phyloP scores from a whole-genome alignment of 1,140 invertebrate genomes.

The Gonioctena quinquepunctata region DNA sequence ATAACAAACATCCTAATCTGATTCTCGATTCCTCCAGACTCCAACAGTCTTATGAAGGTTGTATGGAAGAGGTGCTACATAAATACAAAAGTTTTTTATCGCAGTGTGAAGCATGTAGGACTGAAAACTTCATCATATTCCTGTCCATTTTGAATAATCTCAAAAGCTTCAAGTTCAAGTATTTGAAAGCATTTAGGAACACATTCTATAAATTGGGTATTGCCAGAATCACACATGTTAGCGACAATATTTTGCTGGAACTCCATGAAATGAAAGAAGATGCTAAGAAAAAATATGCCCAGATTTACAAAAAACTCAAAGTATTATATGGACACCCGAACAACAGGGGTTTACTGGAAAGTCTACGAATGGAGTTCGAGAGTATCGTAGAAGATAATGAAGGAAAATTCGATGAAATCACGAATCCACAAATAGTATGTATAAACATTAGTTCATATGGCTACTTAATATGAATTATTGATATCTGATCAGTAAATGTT shows the following conservation, averaged over 20 bases:
- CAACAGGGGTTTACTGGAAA: conserved; percentile 19
- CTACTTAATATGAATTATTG: no score
- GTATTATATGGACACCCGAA: conserved; percentile 27
- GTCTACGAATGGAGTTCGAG: conserved; percentile 1
- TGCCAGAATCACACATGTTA: neutral
- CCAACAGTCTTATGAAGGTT: conserved; percentile 2
- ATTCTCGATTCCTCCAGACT: neutral
- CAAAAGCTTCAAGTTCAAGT: neutral
- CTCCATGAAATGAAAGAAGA: neutral
- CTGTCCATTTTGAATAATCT: neutral
- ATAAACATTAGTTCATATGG: no score
- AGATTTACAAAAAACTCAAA: conserved; percentile 18
- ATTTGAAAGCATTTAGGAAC: neutral
- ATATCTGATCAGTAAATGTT: no score
- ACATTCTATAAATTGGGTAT: neutral
- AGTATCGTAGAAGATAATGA: neutral
- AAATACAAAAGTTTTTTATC: neutral
- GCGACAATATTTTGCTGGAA: neutral
- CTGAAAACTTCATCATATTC: neutral
- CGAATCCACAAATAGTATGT: neutral
- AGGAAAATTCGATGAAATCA: neutral
- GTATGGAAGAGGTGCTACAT: neutral
- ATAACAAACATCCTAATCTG: conserved; percentile 1
- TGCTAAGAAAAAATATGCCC: neutral
- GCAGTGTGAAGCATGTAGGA: neutral